phyloP scores from a whole-genome alignment of 1,140 invertebrate genomes.

The Tachypleus tridentatus region DNA sequence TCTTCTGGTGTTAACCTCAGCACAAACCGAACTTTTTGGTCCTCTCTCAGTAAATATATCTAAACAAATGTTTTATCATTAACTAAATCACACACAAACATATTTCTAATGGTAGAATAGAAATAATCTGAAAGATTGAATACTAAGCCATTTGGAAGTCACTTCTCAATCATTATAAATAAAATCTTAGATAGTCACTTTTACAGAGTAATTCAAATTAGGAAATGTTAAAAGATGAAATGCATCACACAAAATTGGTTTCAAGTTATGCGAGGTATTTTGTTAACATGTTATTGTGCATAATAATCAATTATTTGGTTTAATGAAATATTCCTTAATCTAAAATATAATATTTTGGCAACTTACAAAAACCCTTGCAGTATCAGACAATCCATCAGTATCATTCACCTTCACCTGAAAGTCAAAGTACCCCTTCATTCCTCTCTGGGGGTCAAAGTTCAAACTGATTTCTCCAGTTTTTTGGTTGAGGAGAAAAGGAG shows the following conservation, averaged over 20 bases:
- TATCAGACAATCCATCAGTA: constrained; percentile 52
- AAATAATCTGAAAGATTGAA: background rate
- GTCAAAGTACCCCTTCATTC: constrained; percentile 94
- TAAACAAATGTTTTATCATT: constrained; percentile 21
- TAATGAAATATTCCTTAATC: background rate
- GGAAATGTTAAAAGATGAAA: no score
- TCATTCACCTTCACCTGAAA: constrained; percentile 79
- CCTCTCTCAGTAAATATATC: constrained; percentile 82
- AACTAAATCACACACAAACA: background rate
- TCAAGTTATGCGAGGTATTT: no score
- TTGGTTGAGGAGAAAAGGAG: constrained; percentile 68
- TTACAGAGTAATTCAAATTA: no score
- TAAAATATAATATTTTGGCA: constrained; percentile 6
- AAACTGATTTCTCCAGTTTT: constrained; percentile 68
- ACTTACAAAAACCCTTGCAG: constrained; percentile 33
- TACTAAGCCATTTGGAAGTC: background rate
- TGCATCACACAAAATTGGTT: no score
- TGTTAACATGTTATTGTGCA: no score
- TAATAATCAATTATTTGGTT: no score
- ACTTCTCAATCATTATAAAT: background rate
- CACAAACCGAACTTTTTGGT: constrained; percentile 84
- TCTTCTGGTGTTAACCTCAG: constrained; percentile 76
- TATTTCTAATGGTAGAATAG: background rate
- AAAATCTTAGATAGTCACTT: background rate
- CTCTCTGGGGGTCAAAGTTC: constrained; percentile 89